These are phyloP conservation scores for Dendronephthya gigantea DNA, from an alignment of 64 coral and sea anemone species.

Conservation along the genomic window DNA sequence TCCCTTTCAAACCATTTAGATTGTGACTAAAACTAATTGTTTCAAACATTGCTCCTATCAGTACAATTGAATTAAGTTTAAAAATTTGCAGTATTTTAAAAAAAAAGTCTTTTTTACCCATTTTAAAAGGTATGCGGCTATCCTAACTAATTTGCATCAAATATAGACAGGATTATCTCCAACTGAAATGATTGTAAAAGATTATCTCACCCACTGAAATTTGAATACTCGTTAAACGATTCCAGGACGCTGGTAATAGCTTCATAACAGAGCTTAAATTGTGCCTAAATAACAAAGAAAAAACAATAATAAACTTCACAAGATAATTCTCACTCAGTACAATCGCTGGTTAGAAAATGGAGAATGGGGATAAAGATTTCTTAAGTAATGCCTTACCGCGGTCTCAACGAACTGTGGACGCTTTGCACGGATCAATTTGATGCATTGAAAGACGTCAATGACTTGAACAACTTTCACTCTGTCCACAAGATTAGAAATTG, in stretches of 20 bases:
- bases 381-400: constrained; percentile 7
- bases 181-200: not conserved
- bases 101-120: too few relatives aligned
- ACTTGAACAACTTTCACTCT: constrained; percentile 30
- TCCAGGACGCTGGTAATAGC: constrained; percentile 41
- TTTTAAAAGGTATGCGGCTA: too few relatives aligned
- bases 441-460: constrained; percentile 39
- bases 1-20: too few relatives aligned
- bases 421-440: constrained; percentile 25
- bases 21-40: too few relatives aligned
- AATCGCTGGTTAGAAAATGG: not conserved
- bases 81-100: too few relatives aligned
- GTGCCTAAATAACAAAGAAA: not conserved
- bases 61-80: too few relatives aligned
- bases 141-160: not conserved
- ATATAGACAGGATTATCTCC: not conserved
- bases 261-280: constrained; percentile 59
- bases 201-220: too few relatives aligned
- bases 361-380: constrained; percentile 29
- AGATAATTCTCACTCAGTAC: not conserved
- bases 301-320: not conserved
- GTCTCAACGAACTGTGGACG: constrained; percentile 26
- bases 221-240: constrained; percentile 55
- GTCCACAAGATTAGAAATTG: constrained; percentile 24
- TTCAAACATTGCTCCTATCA: too few relatives aligned